These are phyloP conservation scores for Matsumurasca onukii DNA, from an alignment of 1,140 invertebrate species.

Conservation along the genomic window DNA sequence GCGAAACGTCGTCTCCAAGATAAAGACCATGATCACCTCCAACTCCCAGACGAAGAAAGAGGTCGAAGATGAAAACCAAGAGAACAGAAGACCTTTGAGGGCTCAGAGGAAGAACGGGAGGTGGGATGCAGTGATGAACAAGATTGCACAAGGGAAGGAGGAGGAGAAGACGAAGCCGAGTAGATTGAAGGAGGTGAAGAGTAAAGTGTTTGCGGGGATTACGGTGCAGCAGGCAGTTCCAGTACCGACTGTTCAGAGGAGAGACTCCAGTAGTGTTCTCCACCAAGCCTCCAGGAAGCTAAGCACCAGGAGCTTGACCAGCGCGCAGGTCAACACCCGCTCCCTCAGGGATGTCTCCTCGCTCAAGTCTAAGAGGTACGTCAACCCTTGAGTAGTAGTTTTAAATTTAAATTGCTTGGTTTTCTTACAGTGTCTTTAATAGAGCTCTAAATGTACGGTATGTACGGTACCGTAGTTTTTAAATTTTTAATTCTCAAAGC, in stretches of 20 bases:
- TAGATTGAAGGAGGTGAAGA: conserved; percentile 75
- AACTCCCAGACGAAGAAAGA: conserved; percentile 52
- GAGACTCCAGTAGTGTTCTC: neutral
- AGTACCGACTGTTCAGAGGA: conserved; percentile 3
- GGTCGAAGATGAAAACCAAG: conserved; percentile 42
- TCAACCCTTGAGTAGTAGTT: neutral
- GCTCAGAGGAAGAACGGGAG: conserved; percentile 50
- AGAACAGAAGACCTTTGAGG: conserved; percentile 43
- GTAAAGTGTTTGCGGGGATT: conserved; percentile 59
- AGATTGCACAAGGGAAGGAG: conserved; percentile 70
- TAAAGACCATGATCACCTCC: conserved; percentile 66
- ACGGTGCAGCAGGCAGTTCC: conserved; percentile 13
- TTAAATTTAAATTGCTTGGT: no score
- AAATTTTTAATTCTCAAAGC: no score
- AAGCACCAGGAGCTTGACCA: conserved; percentile 32
- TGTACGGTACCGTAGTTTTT: no score
- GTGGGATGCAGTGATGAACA: conserved; percentile 82
- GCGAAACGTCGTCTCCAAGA: conserved; percentile 69
- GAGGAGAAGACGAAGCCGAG: conserved; percentile 62
- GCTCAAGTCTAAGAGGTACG: conserved; percentile 39
- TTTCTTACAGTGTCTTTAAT: no score
- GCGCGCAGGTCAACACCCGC: conserved; percentile 37
- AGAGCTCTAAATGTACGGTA: no score
- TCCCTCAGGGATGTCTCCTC: conserved; percentile 39
- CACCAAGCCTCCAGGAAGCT: conserved; percentile 26